Evolutionary conservation across 2,888 invertebrate species (phyloP).

Genomic region (Athalia cordata): DNA sequence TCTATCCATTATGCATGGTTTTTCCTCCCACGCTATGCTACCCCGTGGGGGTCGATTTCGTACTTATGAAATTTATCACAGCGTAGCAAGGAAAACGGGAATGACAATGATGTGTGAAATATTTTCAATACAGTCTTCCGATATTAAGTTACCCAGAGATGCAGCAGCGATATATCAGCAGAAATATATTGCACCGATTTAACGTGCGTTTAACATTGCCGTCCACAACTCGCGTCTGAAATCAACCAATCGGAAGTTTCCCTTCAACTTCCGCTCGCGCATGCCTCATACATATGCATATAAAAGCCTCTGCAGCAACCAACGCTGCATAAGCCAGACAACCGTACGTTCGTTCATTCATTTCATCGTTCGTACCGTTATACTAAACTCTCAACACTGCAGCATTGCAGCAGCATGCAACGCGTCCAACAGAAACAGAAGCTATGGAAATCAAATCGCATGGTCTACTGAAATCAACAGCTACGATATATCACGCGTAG

Average conservation of each 20-base stretch:
- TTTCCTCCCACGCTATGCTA: too few relatives aligned
- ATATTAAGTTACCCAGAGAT: background rate
- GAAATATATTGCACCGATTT: too few relatives aligned
- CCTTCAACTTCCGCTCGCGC: conserved; percentile 31
- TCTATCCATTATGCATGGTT: too few relatives aligned
- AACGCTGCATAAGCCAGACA: conserved; percentile 20
- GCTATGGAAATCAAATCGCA: conserved; percentile 41
- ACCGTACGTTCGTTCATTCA: background rate
- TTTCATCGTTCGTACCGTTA: too few relatives aligned
- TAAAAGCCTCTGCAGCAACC: background rate
- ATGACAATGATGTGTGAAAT: too few relatives aligned
- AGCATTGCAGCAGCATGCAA: background rate
- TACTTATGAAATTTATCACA: too few relatives aligned
- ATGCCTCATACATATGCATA: conserved; percentile 41
- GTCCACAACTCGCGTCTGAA: conserved; percentile 22
- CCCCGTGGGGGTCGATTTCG: too few relatives aligned
- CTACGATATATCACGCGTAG: too few relatives aligned
- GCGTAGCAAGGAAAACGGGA: background rate
- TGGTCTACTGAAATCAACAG: conserved; percentile 38
- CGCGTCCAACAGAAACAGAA: conserved; percentile 18
- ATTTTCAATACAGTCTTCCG: conserved; percentile 1
- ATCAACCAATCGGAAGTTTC: conserved; percentile 40
- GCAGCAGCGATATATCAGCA: background rate
- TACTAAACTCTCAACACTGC: too few relatives aligned
- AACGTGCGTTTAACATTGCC: background rate